These are phyloP conservation scores for Poeciliopsis gracilis DNA, from an alignment of 2,797 vertebrate genomes.

Conservation along the genomic window DNA sequence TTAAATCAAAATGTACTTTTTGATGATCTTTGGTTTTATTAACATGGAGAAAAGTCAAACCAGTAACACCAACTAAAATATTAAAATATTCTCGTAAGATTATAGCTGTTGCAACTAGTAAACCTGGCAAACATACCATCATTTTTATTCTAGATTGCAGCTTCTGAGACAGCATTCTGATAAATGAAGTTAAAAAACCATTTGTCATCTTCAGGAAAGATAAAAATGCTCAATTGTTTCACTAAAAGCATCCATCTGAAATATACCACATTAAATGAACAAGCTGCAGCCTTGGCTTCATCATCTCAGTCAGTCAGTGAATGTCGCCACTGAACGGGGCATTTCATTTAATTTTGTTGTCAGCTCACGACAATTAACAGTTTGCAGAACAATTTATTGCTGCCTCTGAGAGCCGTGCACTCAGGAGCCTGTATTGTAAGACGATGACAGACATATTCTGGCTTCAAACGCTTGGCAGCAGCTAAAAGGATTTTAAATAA, in stretches of 20 bases:
- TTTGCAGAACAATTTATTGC: slow-evolving; percentile 63
- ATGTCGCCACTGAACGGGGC: slow-evolving; percentile 37
- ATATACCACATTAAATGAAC: slow-evolving; percentile 24
- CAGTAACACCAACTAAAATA: slow-evolving; percentile 7
- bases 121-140: not conserved
- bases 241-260: slow-evolving; percentile 60
- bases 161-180: slow-evolving; percentile 66
- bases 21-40: not conserved
- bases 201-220: slow-evolving; percentile 62
- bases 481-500: slow-evolving; percentile 70
- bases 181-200: slow-evolving; percentile 72
- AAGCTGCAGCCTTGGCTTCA: slow-evolving; percentile 21
- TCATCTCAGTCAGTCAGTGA: slow-evolving; percentile 14
- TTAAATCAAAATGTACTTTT: not conserved
- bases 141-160: slow-evolving; percentile 41
- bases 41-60: not conserved
- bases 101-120: slow-evolving; percentile 18
- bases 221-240: slow-evolving; percentile 60
- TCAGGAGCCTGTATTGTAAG: slow-evolving; percentile 59
- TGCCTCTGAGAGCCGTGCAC: slow-evolving; percentile 30
- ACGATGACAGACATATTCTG: slow-evolving; percentile 63
- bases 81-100: slow-evolving; percentile 10
- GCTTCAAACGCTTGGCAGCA: slow-evolving; percentile 68
- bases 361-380: slow-evolving; percentile 64
- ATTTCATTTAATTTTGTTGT: slow-evolving; percentile 60